Base-by-base conservation (phyloP, 2,888 invertebrate species). In the Branchellion lobata region DNA sequence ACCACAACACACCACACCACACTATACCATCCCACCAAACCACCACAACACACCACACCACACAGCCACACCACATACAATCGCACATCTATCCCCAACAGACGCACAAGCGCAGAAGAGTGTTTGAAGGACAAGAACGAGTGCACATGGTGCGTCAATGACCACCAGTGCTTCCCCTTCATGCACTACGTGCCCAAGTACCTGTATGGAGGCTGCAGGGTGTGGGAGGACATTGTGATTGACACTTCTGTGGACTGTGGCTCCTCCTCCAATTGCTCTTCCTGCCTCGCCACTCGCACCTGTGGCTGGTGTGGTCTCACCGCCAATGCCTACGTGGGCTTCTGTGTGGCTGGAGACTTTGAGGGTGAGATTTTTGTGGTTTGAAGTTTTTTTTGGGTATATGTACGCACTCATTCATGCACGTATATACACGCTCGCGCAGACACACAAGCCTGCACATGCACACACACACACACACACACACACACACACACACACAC, bases 81-180 rank as follows among this genome's bases (percentile, higher is more conserved):
- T n/a, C n/a, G n/a, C n/a, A n/a, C 21, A 18, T 51, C 51, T 8
- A 57, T 18, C 24, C 3, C 18, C 21, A 61, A 14, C 80, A 83
- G 83, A 21, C 82, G 82, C 27, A 83, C 77, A 21, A 84, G 84
- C 77, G 88, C 88, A 81, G 80, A 83, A 0, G 83, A 83, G 78
- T 96, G 96, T 86, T 89, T 96, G 76, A 93, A 93, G 84, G 93
- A 93, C 85, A 91, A 93, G 85, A 91, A 94, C 33, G 91, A 94
- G 81, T 96, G 96, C 87, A 95, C 95, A 0, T 96, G 96, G 96
- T 96, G 96, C 87, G 94, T 95, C 86, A 93, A 94, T 33, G 93
- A 93, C 0, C 91, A 86, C 82, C 93, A 94, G 85, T 96, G 96
- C 87, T 95, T 96, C 86, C 93, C 94, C 83, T 96, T 96, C 74